A percentile compares a stretch with the other conserved stretches of the same genome.
Conservation (phyloP, 2,888 invertebrate genomes). For the Agrochola litura region DNA sequence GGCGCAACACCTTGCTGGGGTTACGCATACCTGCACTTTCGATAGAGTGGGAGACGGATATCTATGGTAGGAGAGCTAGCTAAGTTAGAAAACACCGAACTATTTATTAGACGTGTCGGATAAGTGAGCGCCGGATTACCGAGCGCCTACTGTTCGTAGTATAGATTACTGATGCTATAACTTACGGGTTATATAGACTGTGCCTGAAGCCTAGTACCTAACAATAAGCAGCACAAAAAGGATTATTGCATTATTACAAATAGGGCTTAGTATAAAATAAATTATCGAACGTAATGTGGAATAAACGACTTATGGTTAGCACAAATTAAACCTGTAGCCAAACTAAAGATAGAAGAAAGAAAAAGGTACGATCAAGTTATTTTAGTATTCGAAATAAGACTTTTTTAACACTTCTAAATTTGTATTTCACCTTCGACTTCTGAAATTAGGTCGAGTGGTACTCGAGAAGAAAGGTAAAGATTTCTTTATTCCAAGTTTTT, state of each 20-base stretch:
- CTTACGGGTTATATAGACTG: not conserved
- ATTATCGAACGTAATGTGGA: not conserved
- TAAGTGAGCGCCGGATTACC: too few species aligned
- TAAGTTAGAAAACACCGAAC: too few species aligned
- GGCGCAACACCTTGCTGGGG: too few species aligned
- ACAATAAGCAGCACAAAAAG: not conserved
- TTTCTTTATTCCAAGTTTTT: conserved; percentile 24
- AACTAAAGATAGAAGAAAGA: not conserved
- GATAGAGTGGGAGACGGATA: too few species aligned
- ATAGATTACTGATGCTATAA: not conserved
- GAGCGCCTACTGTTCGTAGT: not conserved
- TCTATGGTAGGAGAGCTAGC: too few species aligned
- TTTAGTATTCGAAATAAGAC: conserved; percentile 16
- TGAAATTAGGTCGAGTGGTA: conserved; percentile 39
- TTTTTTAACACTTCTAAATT: conserved; percentile 17
- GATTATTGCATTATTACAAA: not conserved
- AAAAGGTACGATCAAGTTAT: not conserved
- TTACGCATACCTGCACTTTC: too few species aligned
- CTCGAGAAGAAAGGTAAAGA: conserved; percentile 16
- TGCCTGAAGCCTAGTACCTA: too few species aligned
- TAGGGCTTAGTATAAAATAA: not conserved
- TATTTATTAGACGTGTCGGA: too few species aligned
- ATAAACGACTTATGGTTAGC: not conserved
- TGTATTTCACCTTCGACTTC: conserved; percentile 27
- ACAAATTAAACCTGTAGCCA: not conserved